phyloP scores from a whole-genome alignment of 92 coral and sea anemone species.

The Palythoa grandis region DNA sequence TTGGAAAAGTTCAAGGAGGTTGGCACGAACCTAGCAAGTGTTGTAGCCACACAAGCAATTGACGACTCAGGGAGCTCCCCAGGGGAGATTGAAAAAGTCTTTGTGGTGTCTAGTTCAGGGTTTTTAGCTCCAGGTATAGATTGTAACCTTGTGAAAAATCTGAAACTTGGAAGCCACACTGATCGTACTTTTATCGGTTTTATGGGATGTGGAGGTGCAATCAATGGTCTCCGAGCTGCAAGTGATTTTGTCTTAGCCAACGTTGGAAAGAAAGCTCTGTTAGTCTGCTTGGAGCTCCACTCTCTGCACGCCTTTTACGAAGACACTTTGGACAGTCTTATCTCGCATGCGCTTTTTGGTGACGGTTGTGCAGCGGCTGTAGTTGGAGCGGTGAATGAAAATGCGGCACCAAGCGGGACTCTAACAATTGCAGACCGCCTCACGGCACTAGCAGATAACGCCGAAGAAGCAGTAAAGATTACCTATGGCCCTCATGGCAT shows the following conservation, averaged over 20 bases:
- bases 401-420: constrained; percentile 9
- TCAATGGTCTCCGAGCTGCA: neutral
- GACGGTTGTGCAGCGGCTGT: constrained; percentile 25
- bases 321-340: constrained; percentile 11
- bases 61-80: neutral
- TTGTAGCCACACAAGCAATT: neutral
- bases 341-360: constrained; percentile 27
- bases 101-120: neutral
- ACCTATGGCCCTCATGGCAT: constrained; percentile 23
- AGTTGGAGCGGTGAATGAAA: constrained; percentile 14
- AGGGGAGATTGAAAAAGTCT: neutral
- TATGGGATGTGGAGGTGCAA: neutral
- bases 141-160: neutral
- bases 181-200: neutral
- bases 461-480: constrained; percentile 18
- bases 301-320: constrained; percentile 21
- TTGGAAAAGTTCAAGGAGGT: constrained; percentile 13
- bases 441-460: constrained; percentile 16
- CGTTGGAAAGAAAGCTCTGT: neutral
- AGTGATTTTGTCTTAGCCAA: neutral
- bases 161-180: neutral
- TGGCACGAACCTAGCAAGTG: constrained; percentile 3
- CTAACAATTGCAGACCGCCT: constrained; percentile 15
- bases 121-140: neutral
- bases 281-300: constrained; percentile 21